phyloP scores from a whole-genome alignment of 2,797 vertebrate species.

The Phoxinus dragarum region DNA sequence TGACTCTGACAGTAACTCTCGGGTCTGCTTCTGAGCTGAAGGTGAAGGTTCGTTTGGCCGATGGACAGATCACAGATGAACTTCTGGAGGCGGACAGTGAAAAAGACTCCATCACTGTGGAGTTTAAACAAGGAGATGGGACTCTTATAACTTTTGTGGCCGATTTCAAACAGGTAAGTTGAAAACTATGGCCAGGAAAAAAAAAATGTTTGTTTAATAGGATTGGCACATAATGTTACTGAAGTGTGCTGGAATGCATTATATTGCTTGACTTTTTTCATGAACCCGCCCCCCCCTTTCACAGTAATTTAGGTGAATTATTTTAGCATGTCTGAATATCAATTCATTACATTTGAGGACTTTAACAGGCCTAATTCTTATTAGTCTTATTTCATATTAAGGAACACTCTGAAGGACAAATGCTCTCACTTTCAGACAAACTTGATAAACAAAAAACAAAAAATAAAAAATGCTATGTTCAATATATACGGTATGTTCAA shows the following conservation, averaged over 20 bases:
- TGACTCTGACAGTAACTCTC: constrained; percentile 65
- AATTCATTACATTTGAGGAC: not conserved
- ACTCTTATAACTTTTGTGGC: constrained; percentile 90
- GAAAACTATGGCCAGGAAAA: not conserved
- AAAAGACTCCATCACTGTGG: constrained; percentile 86
- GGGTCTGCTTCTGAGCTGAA: constrained; percentile 84
- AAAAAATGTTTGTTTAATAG: not conserved
- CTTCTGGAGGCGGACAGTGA: constrained; percentile 91
- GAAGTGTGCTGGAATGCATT: not conserved
- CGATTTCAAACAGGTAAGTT: constrained; percentile 92
- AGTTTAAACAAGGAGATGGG: constrained; percentile 90
- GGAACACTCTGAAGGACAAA: not conserved
- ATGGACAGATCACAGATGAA: constrained; percentile 92
- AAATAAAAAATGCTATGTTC: not conserved
- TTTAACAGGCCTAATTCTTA: not conserved
- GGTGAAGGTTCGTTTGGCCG: constrained; percentile 89
- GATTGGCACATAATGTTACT: not conserved
- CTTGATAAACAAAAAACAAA: not conserved
- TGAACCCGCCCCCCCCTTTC: not conserved
- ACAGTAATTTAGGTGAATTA: not conserved
- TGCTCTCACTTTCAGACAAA: not conserved
- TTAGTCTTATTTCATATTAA: not conserved
- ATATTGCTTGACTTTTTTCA: too few relatives aligned
- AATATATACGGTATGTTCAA: not conserved
- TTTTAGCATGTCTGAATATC: not conserved